Conservation (phyloP, 2,113 vertebrate genomes). For the Henicopernis longicauda region DNA sequence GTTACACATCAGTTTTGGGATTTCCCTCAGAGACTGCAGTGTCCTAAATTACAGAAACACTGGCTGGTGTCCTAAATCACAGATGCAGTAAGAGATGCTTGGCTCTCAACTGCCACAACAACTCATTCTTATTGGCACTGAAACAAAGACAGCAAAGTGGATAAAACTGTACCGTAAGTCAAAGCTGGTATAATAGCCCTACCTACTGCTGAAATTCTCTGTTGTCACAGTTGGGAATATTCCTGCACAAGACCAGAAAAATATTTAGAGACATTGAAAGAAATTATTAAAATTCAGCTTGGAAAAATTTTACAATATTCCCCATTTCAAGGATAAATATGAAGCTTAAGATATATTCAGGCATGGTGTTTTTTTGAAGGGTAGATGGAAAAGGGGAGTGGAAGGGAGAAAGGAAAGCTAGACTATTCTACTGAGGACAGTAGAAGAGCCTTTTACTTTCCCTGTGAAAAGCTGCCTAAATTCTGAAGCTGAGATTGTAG, state of each 20-base stretch:
- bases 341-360: not conserved
- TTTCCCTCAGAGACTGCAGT: not conserved
- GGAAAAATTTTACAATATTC: not conserved
- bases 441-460: not conserved
- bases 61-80: not conserved
- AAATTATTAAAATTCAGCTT: not conserved
- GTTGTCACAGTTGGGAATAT: not conserved
- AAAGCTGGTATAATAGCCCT: not conserved
- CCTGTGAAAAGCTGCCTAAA: not conserved
- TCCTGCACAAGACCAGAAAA: not conserved
- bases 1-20: fast-evolving
- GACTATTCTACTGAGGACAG: not conserved
- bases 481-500: not conserved
- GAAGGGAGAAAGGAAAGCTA: not conserved
- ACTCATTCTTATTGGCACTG: not conserved
- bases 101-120: not conserved
- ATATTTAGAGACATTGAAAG: not conserved
- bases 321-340: not conserved
- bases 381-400: not conserved
- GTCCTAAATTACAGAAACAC: not conserved
- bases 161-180: not conserved
- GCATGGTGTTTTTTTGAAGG: fast-evolving
- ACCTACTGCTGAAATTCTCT: not conserved
- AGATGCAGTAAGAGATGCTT: not conserved
- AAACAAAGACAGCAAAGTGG: not conserved